Conservation (phyloP, 2,113 vertebrate species). For the Rhipidura dahli region DNA sequence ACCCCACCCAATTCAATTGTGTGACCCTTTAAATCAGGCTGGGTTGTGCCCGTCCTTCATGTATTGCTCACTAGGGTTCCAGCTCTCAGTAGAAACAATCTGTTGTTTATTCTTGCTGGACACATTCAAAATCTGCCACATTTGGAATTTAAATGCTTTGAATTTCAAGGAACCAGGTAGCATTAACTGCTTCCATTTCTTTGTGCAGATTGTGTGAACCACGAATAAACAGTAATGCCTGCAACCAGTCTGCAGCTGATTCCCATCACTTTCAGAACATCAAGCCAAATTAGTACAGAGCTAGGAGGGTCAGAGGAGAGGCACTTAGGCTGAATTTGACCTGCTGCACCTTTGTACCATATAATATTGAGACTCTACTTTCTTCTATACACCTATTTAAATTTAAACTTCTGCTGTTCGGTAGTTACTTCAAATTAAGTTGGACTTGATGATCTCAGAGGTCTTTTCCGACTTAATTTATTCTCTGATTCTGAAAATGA, state of each 20-base stretch:
- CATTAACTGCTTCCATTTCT: not conserved
- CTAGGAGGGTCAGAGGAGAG: not conserved
- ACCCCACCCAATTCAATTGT: not conserved
- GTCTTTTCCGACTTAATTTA: not conserved
- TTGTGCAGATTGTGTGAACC: not conserved
- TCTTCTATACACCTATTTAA: not conserved
- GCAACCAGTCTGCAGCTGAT: not conserved
- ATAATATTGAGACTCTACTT: not conserved
- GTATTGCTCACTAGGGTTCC: not conserved
- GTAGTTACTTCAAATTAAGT: not conserved
- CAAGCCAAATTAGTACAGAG: not conserved
- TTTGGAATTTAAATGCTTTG: not conserved
- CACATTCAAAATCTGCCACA: not conserved
- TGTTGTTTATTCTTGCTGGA: not conserved
- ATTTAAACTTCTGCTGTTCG: not conserved
- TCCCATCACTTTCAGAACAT: not conserved
- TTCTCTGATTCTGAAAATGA: not conserved
- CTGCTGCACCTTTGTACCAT: not conserved
- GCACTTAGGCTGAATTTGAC: not conserved
- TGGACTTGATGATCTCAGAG: not conserved
- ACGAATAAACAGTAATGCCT: not conserved
- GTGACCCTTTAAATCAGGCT: not conserved
- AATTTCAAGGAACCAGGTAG: slow-evolving; percentile 3
- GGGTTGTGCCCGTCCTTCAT: not conserved
- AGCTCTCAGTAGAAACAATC: not conserved